Conservation (phyloP, 1,140 invertebrate species). For the Micrasema minimum region DNA sequence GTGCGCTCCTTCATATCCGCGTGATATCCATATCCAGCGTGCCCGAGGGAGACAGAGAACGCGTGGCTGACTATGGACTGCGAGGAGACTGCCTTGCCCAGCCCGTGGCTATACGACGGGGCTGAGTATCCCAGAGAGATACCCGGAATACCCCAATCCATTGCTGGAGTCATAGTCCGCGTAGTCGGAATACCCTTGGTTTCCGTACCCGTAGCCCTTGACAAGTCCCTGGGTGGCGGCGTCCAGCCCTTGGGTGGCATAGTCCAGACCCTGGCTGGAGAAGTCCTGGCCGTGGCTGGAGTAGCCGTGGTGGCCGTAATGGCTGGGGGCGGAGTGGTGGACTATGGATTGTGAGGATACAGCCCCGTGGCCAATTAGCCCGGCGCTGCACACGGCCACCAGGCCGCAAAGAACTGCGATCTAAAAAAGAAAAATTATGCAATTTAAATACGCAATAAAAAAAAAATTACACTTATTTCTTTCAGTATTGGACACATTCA, state of each 20-base stretch:
- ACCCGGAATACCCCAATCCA: constrained; percentile 17
- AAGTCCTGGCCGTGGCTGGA: constrained; percentile 30
- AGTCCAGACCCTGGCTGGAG: constrained; percentile 28
- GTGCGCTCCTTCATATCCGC: constrained; percentile 19
- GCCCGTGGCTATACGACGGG: constrained; percentile 36
- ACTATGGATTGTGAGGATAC: constrained; percentile 62
- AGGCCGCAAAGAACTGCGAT: constrained; percentile 51
- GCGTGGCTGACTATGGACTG: constrained; percentile 62
- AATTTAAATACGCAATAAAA: no score
- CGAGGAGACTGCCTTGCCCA: constrained; percentile 59
- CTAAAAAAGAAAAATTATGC: not conserved
- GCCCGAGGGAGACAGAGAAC: constrained; percentile 1
- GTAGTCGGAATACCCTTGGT: constrained; percentile 10
- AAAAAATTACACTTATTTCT: no score
- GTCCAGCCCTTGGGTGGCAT: constrained; percentile 17
- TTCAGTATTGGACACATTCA: no score
- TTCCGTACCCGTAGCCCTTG: constrained; percentile 3
- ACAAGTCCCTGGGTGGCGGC: constrained; percentile 16
- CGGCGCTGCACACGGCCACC: constrained; percentile 61
- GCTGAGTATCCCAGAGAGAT: constrained; percentile 22
- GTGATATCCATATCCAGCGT: not conserved
- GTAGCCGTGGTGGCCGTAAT: constrained; percentile 37
- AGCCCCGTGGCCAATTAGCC: constrained; percentile 56
- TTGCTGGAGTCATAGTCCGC: constrained; percentile 7
- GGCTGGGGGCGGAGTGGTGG: constrained; percentile 56